Base-by-base conservation (phyloP, 1,140 invertebrate genomes). In the Heliconius eleuchia region DNA sequence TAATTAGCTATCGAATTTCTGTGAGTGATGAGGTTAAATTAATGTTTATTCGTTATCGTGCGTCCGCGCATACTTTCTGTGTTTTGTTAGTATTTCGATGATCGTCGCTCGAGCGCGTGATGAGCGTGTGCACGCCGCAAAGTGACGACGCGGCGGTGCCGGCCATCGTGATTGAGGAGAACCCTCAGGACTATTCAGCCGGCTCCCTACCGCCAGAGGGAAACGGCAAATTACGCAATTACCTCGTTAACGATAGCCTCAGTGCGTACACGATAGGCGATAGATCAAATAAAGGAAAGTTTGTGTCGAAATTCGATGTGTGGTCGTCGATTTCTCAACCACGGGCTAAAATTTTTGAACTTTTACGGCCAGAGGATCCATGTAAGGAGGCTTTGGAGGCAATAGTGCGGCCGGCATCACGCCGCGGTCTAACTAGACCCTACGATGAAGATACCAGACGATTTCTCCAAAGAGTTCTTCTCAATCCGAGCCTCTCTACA, bases 381-480 rank as follows among this genome's bases (percentile, higher is more conserved):
- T 93, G 89, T 0, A 86, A 89, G 9, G 91, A 93, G 9, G 86
- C 90, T 8, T 83, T 95, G 71, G 92, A 92, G 80, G 92, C 88
- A 7, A 95, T 95, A 73, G 91, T 95, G n/a, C 82, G 88, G 78
- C 91, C 93, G 2, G 78, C 84, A 5, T 87, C 89, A 11, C 84
- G 92, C 9, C 85, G 92, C 11, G 90, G 90, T 8, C 85, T 92
- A 23, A 78, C 87, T 6, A 81, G 91, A 18, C 92, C 93, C 0
- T 86, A 92, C 7, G 93, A 94, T 66, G 93, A 94, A 30, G 93
- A 94, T 74, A 91, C 93, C 19, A 82, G 86, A 18, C 79, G 92
- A 13, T 93, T 93, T 78, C 83, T 94, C 0, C 90, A 94, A 52
- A 75, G 87, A 60, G 87, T 89, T 2, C 81, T 93, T 0, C 82